A percentile compares a stretch with the other conserved stretches of the same genome.
Conservation (phyloP, 1,140 invertebrate genomes). For the Diploscapter pachys region DNA sequence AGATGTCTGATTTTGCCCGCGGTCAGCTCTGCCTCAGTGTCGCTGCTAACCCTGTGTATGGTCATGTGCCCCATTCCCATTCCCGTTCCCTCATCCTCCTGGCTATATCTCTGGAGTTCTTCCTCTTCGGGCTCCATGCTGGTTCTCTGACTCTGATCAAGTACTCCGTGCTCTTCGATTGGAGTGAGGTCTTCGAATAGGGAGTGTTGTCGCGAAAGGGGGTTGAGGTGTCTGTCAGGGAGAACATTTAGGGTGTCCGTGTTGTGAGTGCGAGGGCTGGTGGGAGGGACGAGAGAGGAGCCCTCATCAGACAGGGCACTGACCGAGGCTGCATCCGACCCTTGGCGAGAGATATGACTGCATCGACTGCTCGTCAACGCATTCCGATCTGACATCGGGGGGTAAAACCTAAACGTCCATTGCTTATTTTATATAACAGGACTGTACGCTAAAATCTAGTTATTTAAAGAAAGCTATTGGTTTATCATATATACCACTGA, state of each 20-base stretch:
- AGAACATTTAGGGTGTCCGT: not conserved
- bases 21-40: not conserved
- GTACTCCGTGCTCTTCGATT: conserved; percentile 8
- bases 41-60: too few species aligned
- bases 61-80: too few species aligned
- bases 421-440: too few species aligned
- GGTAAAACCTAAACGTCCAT: too few species aligned
- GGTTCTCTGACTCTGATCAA: conserved; percentile 3
- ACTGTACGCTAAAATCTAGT: too few species aligned
- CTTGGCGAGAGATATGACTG: not conserved
- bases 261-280: not conserved
- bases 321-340: not conserved
- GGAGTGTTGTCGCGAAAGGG: not conserved
- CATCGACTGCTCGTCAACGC: not conserved
- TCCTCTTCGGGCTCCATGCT: conserved; percentile 4
- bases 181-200: conserved; percentile 12
- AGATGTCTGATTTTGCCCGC: not conserved
- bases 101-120: not conserved
- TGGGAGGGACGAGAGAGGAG: not conserved
- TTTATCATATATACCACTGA: too few species aligned
- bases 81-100: too few species aligned
- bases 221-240: not conserved
- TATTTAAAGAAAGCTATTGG: too few species aligned
- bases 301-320: conserved; percentile 3
- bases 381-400: too few species aligned